These are phyloP conservation scores for Agrotis clavis DNA, from an alignment of 2,888 invertebrate species.

Conservation along the genomic window DNA sequence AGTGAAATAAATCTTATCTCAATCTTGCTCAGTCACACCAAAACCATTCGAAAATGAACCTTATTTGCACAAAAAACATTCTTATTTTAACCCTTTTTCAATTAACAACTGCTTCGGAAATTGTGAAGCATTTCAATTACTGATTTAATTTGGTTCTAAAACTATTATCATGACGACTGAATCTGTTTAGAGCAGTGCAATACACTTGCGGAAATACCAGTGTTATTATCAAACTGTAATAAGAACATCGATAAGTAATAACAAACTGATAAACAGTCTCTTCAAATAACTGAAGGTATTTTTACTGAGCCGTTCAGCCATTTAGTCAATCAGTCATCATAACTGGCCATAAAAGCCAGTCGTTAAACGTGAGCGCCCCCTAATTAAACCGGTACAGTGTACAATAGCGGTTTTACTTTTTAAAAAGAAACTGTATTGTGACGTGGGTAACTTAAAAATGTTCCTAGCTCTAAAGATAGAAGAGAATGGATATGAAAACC, in stretches of 20 bases:
- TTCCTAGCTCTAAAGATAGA: too few species aligned
- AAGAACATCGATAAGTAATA: not conserved
- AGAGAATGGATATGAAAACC: too few species aligned
- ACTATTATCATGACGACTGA: too few species aligned
- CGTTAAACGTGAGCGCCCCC: slow-evolving; percentile 35
- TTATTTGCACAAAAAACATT: not conserved
- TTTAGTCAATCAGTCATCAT: slow-evolving; percentile 54
- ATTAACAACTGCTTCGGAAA: too few species aligned
- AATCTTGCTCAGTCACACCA: too few species aligned
- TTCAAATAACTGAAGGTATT: slow-evolving; percentile 20
- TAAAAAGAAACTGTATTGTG: not conserved
- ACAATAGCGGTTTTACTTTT: slow-evolving; percentile 23
- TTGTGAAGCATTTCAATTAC: too few species aligned
- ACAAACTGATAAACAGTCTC: not conserved
- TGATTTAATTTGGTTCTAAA: too few species aligned
- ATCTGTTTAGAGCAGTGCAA: too few species aligned
- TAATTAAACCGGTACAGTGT: slow-evolving; percentile 49
- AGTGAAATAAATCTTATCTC: too few species aligned
- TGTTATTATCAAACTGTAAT: not conserved
- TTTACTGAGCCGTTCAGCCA: slow-evolving; percentile 36
- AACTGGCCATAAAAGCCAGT: slow-evolving; percentile 38
- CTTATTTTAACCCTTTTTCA: too few species aligned
- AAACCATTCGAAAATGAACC: not conserved
- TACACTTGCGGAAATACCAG: too few species aligned
- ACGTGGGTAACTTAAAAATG: not conserved